Evolutionary conservation across 2,113 vertebrate species (phyloP), one percentile per base, ranked within the genome.

Genomic region (Rattus rattus): DNA sequence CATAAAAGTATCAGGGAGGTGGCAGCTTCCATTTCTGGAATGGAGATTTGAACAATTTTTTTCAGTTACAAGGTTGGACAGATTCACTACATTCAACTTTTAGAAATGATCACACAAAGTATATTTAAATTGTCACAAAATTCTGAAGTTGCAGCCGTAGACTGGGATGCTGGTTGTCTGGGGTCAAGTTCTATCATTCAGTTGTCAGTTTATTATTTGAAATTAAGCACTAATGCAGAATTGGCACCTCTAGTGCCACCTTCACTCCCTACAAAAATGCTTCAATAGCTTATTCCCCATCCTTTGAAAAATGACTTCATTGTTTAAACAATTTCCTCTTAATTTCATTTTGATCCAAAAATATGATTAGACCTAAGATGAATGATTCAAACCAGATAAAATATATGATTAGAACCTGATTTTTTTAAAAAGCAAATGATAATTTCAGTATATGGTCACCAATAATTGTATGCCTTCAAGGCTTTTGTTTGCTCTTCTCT

Each of bases 281-380:
- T 73, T 65, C 39, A 79, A 30, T 89, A 75, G 16, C 67, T 47
- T 67, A 86, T 86, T 86, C 92, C 14, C 59, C 56, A 77, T 54
- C 26, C 52, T 90, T 94, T 80, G 47, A 92, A 79, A 75, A 83
- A 76, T 59, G 70, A 22, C 10, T 65, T 90, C 86, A 83, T 65
- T 90, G 61, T 75, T 93, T 65, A 72, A 63, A 77, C 56, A 96
- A 39, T 94, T 30, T 94, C 59, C n/a, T 33, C 33, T 96, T 88
- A 76, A 79, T 89, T 97, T 91, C 26, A 56, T 20, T 67, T 90
- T 92, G 52, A 73, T 67, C 67, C 28, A 86, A 43, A 94, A 93
- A 95, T 94, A 47, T 56, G 36, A 87, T 43, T 81, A 56, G 12
- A 75, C 85, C 43, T 93, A 88, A 96, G 83, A 43, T 56, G 33